Evolutionary conservation across 2,113 vertebrate genomes (phyloP), one percentile per base, ranked within the genome.

Genomic region (Bubo blakistoni): DNA sequence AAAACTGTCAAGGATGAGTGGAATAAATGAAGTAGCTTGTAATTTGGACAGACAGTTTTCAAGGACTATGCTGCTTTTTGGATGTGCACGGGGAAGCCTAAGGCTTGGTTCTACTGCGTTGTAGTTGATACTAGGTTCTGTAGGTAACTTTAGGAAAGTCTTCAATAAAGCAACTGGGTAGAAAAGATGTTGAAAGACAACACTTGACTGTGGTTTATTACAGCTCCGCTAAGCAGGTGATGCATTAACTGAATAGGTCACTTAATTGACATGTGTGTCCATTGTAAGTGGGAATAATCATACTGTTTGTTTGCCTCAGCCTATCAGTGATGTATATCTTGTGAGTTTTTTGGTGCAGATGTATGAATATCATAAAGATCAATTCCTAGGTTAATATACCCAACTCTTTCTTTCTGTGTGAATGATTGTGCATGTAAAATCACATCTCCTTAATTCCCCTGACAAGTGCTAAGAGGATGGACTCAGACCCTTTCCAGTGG

Each of bases 281-380:
- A 7, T 52, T 78, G 14, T 59, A 79, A 89, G 80, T 61, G 26
- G 17, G 29, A 73, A 5, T 1, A 5, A 46, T 62, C 25, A 24
- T 30, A 24, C 18, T 58, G 4, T 77, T 81, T 81, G 29, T 20
- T 63, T 40, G 5, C 59, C 42, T 42, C 15, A 65, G 26, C 19
- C 34, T 55, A 3, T 25, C 29, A 17, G 30, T 15, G 9, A 0
- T 24, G 5, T 36, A 5, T 81, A 20, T 30, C 12, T 7, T 49
- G 8, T 9, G 25, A 38, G 12, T 9, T 52, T 61, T 90, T 51
- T 61, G 25, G 29, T 58, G 66, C 26, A 67, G 32, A 16, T 32
- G 11, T 44, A 47, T 19, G 21, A 63, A 32, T 55, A 22, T 12
- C 11, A 29, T 57, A 51, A 58, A 62, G n/a, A 76, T 55, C 4